Evolutionary conservation across 1,140 invertebrate species (phyloP).

Genomic region (Heliconius congener): DNA sequence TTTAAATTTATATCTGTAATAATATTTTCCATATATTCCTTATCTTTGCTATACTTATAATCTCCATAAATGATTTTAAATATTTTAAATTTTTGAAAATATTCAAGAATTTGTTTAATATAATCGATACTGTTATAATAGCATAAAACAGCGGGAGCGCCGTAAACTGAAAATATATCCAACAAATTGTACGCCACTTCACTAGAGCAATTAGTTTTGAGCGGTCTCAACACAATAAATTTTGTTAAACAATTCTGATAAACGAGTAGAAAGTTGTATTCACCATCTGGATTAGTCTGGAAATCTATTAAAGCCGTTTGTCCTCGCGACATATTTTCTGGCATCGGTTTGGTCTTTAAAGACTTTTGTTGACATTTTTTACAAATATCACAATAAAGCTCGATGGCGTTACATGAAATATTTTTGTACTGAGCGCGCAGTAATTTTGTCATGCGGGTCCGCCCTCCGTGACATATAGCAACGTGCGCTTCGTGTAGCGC

Average conservation of each 20-base stretch:
- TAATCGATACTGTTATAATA: not conserved
- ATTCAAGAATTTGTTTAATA: not conserved
- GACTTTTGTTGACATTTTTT: constrained; percentile 9
- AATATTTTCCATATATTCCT: not conserved
- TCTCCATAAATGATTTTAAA: not conserved
- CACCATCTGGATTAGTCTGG: constrained; percentile 4
- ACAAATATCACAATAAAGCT: constrained; percentile 4
- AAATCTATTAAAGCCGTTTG: constrained; percentile 12
- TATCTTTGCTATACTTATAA: not conserved
- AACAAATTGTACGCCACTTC: not conserved
- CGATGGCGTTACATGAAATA: constrained; percentile 1
- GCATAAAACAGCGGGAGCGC: not conserved
- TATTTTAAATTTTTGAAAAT: not conserved
- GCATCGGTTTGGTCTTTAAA: not conserved
- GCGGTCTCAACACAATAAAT: not conserved
- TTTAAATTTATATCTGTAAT: not conserved
- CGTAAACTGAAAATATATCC: not conserved
- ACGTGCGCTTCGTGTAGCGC: not conserved
- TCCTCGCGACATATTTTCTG: not conserved
- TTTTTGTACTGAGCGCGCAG: constrained; percentile 3
- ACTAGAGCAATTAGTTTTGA: not conserved
- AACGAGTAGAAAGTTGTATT: not conserved
- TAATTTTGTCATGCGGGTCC: not conserved
- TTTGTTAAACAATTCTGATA: constrained; percentile 8
- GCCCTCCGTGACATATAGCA: not conserved